These are phyloP conservation scores for Fragum whitleyi DNA, from an alignment of 2,888 invertebrate species.

Conservation along the genomic window DNA sequence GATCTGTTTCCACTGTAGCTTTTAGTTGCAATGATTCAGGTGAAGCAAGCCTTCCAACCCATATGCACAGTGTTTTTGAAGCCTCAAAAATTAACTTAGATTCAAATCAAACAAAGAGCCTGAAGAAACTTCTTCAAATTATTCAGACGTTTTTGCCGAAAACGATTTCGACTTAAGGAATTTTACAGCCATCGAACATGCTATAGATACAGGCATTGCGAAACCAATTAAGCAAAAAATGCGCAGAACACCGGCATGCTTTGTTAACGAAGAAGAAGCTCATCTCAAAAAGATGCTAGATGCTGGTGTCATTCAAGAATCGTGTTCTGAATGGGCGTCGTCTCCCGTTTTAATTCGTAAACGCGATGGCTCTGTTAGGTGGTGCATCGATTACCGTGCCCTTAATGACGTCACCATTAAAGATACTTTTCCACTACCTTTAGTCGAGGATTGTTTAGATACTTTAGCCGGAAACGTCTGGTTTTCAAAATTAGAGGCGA, in stretches of 20 bases:
- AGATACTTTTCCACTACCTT: conserved; percentile 42
- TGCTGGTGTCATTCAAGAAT: too few relatives aligned
- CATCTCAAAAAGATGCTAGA: conserved; percentile 44
- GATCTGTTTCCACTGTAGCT: background rate
- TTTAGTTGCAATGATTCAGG: background rate
- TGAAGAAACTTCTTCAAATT: background rate
- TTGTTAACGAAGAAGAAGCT: conserved; percentile 49
- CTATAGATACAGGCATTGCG: conserved; percentile 47
- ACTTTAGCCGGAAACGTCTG: conserved; percentile 37
- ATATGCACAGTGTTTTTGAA: background rate
- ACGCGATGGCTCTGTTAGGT: conserved; percentile 22
- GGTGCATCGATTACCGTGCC: conserved; percentile 45
- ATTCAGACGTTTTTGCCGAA: conserved; percentile 50
- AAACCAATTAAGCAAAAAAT: conserved; percentile 46
- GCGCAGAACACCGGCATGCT: conserved; percentile 52
- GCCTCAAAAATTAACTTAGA: background rate
- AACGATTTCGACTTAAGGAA: conserved; percentile 52
- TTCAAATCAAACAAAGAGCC: background rate
- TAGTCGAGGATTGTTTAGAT: conserved; percentile 48
- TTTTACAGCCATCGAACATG: conserved; percentile 52
- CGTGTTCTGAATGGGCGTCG: conserved; percentile 45
- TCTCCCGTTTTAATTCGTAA: conserved; percentile 34
- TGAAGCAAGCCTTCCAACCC: background rate
- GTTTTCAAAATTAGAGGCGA: conserved; percentile 51
- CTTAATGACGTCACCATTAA: conserved; percentile 41